phyloP scores from a whole-genome alignment of 2,888 invertebrate species.

The Athalia rosae region DNA sequence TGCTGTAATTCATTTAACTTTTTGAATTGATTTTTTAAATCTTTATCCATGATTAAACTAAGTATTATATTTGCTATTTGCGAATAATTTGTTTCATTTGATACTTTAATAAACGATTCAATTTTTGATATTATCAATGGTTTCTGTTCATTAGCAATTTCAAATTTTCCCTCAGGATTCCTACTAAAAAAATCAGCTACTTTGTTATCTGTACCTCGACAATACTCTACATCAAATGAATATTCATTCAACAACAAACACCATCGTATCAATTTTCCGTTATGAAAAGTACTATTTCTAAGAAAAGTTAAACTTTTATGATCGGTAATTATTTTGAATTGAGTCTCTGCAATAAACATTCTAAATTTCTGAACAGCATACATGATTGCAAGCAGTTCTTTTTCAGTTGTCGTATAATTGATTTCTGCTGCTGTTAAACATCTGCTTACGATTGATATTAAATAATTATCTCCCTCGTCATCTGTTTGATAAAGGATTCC shows the following conservation, averaged over 20 bases:
- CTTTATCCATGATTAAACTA: constrained; percentile 19
- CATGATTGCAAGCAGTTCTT: constrained; percentile 55
- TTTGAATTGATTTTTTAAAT: constrained; percentile 30
- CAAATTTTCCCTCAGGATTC: constrained; percentile 44
- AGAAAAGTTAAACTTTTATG: constrained; percentile 56
- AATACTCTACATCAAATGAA: constrained; percentile 52
- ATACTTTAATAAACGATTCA: constrained; percentile 18
- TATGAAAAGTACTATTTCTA: constrained; percentile 54
- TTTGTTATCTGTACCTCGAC: constrained; percentile 54
- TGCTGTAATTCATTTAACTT: constrained; percentile 21
- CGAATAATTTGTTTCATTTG: constrained; percentile 5
- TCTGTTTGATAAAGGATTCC: constrained; percentile 48
- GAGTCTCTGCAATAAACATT: constrained; percentile 52
- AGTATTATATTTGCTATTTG: constrained; percentile 5
- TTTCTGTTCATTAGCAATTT: background rate
- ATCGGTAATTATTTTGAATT: constrained; percentile 55
- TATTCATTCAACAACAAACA: constrained; percentile 54
- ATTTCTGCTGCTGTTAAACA: constrained; percentile 49
- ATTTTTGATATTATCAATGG: constrained; percentile 28
- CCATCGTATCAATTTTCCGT: constrained; percentile 56
- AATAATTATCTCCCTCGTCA: constrained; percentile 32
- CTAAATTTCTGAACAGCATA: constrained; percentile 55
- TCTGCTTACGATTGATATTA: constrained; percentile 54
- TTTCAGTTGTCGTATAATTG: constrained; percentile 54
- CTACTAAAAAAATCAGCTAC: constrained; percentile 55